These are phyloP conservation scores for Peromyscus leucopus DNA, from an alignment of 2,113 vertebrate species.

Conservation along the genomic window DNA sequence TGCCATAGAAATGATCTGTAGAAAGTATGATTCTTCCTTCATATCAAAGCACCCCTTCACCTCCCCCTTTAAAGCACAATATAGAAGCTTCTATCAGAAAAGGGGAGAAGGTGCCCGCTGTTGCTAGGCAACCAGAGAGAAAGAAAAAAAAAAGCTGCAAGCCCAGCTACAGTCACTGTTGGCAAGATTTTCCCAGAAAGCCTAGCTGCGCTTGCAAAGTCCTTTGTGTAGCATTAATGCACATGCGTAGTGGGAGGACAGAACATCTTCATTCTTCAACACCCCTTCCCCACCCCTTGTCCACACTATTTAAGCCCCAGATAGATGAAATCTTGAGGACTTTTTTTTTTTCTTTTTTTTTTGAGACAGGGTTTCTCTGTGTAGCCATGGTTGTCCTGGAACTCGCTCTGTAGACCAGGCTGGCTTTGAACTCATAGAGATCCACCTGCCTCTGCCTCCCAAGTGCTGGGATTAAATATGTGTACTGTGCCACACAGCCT, in stretches of 20 bases:
- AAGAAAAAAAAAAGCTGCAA: background rate
- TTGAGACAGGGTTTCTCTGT: background rate
- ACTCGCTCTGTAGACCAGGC: background rate
- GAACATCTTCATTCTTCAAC: background rate
- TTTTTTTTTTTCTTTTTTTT: background rate
- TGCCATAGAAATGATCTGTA: constrained; percentile 19
- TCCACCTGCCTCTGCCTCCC: background rate
- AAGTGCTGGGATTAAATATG: background rate
- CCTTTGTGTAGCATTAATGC: background rate
- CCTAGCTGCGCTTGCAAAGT: background rate
- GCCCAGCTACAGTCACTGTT: background rate
- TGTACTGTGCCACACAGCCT: background rate
- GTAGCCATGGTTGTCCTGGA: background rate
- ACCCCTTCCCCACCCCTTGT: background rate
- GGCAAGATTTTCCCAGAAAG: constrained; percentile 31
- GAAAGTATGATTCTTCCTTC: constrained; percentile 13
- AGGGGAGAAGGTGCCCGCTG: constrained; percentile 30
- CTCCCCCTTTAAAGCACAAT: background rate
- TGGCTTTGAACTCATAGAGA: background rate
- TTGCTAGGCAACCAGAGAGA: constrained; percentile 75
- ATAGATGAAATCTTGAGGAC: background rate
- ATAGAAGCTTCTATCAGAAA: constrained; percentile 26
- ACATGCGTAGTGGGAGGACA: background rate
- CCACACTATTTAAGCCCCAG: background rate
- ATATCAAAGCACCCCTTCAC: background rate